Conservation (phyloP, 2,888 invertebrate genomes). For the Eupithecia exiguata region DNA sequence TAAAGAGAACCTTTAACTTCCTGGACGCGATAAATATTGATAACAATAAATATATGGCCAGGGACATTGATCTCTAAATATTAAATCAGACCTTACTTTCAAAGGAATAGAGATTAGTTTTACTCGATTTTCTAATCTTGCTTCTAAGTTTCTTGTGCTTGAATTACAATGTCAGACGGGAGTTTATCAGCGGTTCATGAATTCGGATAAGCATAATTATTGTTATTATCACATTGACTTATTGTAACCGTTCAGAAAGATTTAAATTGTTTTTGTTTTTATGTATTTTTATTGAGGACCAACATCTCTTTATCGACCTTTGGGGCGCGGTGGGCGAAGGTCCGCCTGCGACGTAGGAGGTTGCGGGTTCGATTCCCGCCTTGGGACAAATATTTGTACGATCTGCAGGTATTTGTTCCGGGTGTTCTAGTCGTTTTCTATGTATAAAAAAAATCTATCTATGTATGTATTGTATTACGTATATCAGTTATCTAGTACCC, state of each 20-base stretch:
- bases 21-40: background rate
- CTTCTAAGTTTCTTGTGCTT: background rate
- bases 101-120: background rate
- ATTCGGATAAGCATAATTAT: background rate
- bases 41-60: background rate
- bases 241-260: background rate
- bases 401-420: too few species aligned
- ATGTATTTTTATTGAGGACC: too few species aligned
- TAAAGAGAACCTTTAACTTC: background rate
- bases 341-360: too few species aligned
- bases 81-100: background rate
- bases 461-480: too few species aligned
- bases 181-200: constrained; percentile 8
- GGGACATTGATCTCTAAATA: background rate
- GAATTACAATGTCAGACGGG: constrained; percentile 3
- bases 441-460: too few species aligned
- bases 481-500: too few species aligned
- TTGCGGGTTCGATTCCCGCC: too few species aligned
- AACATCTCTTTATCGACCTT: too few species aligned
- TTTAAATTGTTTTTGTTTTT: background rate
- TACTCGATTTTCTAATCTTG: background rate
- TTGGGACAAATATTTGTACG: too few species aligned
- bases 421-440: too few species aligned
- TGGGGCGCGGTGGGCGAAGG: too few species aligned
- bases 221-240: background rate